Evolutionary conservation across 2,113 vertebrate genomes (phyloP).

Genomic region (Nerophis ophidion): DNA sequence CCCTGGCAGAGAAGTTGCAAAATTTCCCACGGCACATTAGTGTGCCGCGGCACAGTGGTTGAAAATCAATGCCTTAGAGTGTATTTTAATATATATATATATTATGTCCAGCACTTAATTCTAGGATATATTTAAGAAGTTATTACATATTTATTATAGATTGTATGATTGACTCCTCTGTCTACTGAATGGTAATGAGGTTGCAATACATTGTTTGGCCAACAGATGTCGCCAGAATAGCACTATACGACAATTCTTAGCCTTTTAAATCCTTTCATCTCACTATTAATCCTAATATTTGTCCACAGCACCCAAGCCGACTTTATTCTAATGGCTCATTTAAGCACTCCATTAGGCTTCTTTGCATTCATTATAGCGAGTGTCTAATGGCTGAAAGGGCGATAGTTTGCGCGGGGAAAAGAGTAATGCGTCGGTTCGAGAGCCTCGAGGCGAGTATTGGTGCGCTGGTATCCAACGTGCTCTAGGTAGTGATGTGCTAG

Average conservation of each 20-base stretch:
- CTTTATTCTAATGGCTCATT: slow-evolving; percentile 24
- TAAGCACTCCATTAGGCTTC: slow-evolving; percentile 33
- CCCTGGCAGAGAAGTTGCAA: no score
- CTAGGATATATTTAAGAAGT: no score
- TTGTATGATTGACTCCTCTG: no score
- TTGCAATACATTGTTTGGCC: not conserved
- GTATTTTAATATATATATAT: no score
- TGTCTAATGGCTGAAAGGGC: slow-evolving; percentile 27
- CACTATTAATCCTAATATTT: slow-evolving; percentile 5
- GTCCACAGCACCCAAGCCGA: slow-evolving; percentile 14
- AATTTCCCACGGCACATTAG: no score
- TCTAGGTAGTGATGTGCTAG: no score
- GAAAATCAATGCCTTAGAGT: no score
- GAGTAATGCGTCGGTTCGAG: not conserved
- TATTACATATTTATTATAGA: no score
- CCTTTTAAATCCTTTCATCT: not conserved
- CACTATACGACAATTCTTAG: not conserved
- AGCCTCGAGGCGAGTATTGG: no score
- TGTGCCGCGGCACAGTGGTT: no score
- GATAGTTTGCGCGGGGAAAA: slow-evolving; percentile 8
- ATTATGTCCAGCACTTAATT: no score
- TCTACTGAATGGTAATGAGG: not conserved
- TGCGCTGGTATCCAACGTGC: no score
- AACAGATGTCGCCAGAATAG: not conserved
- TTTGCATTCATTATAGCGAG: slow-evolving; percentile 30